Base-by-base conservation (phyloP, 2,113 vertebrate species). In the Tiliqua scincoides region DNA sequence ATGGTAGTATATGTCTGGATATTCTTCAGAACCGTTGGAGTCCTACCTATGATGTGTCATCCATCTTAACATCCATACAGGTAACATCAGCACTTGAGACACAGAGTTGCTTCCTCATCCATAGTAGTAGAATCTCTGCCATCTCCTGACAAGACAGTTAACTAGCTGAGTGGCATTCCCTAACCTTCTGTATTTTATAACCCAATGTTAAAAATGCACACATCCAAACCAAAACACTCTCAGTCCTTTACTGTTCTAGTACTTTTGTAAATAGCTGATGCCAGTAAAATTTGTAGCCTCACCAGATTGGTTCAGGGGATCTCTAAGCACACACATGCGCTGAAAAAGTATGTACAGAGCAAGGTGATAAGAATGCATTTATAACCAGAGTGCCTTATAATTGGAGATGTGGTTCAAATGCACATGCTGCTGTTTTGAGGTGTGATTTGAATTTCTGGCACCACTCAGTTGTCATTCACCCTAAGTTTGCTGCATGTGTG, bases 21-120 rank as follows among this genome's bases (percentile, higher is more conserved):
- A 99, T 99, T 94, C 98, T 99, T 97, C 99, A 99, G 94, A 99
- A 99, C 92, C 99, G 98, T 48, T 99, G 99, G 99, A 99, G 99
- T 97, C 99, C 99, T 88, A 99, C 99, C 85, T 99, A 99, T 11
- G 99, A 99, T 95, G 99, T 99, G 70, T 99, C 99, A 88, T 99
- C 98, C 94, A 99, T 99, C 96, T 96, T 99, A 98, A 99, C 99
- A 93, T 99, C 99, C 93, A 99, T 99, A 98, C 98, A 99, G 98
- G 99, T 99, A 96, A 96, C 88, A 68, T 61, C 11, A 40, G 15
- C 11, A 27, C 61, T 37, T 62, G 35, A 18, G 75, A 14, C 3
- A 20, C 43, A 15, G 61, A n/a, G 10, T 9, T 6, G 21, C 18
- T 71, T 14, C 20, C 4, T 30, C 14, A 20, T 30, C 54, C 15